Evolutionary conservation across 2,113 vertebrate genomes (phyloP).

Genomic region (Panthera leo): DNA sequence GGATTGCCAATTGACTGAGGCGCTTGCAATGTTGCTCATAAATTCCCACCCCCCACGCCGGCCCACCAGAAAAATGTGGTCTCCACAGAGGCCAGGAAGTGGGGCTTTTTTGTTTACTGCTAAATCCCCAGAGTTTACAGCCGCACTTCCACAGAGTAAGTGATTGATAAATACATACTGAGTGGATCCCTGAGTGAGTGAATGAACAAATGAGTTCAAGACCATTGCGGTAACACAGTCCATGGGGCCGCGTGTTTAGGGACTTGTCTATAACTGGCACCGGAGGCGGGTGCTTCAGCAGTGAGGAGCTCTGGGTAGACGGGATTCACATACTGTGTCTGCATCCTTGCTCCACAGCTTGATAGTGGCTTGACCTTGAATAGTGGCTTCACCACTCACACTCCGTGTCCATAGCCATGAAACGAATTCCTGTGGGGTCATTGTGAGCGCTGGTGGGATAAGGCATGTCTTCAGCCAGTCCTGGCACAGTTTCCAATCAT

Average conservation of each 20-base stretch:
- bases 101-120: neutral
- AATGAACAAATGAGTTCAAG: neutral
- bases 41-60: neutral
- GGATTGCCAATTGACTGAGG: neutral
- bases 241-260: rapidly evolving
- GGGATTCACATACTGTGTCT: neutral
- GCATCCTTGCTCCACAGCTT: rapidly evolving
- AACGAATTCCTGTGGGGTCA: neutral
- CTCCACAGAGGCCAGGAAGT: neutral
- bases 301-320: neutral
- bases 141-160: neutral
- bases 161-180: neutral
- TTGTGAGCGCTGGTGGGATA: neutral
- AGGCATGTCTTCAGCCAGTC: neutral
- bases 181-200: too few species aligned
- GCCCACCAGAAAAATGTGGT: neutral
- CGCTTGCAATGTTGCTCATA: neutral
- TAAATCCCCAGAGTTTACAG: neutral
- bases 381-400: neutral
- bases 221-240: neutral
- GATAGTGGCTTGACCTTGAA: neutral
- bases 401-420: neutral
- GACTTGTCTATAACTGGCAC: neutral
- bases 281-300: neutral
- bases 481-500: neutral